Evolutionary conservation across 2,888 invertebrate genomes (phyloP).

Genomic region (Euplexia lucipara): DNA sequence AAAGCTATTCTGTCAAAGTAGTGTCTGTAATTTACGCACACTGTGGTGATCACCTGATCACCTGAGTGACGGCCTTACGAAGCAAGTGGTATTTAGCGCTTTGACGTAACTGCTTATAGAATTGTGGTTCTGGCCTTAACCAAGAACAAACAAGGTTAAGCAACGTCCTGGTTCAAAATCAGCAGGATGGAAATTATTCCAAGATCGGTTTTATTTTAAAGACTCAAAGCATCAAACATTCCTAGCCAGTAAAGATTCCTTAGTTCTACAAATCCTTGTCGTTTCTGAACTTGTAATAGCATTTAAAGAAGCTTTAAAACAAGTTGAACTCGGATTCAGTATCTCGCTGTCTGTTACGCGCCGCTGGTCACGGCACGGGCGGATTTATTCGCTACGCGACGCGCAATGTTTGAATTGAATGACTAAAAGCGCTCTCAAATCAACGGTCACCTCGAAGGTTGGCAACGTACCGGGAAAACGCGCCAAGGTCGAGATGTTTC

Average conservation of each 20-base stretch:
- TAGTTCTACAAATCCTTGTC: slow-evolving; percentile 22
- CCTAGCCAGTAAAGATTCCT: not conserved
- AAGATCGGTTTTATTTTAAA: slow-evolving; percentile 7
- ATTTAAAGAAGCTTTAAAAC: slow-evolving; percentile 36
- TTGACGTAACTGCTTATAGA: slow-evolving; percentile 25
- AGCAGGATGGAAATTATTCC: not conserved
- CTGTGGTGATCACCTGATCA: slow-evolving; percentile 29
- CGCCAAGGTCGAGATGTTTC: slow-evolving; percentile 68
- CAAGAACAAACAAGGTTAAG: slow-evolving; percentile 1
- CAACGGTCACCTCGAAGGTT: slow-evolving; percentile 70
- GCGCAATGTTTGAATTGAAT: slow-evolving; percentile 38
- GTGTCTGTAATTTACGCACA: slow-evolving; percentile 25
- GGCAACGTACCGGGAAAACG: slow-evolving; percentile 67
- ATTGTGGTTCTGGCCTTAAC: slow-evolving; percentile 11
- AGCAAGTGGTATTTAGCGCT: slow-evolving; percentile 25
- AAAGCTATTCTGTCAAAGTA: slow-evolving; percentile 23
- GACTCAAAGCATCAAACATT: slow-evolving; percentile 13
- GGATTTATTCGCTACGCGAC: slow-evolving; percentile 26
- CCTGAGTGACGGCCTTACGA: slow-evolving; percentile 15
- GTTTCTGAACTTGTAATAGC: slow-evolving; percentile 17
- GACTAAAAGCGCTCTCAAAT: slow-evolving; percentile 52
- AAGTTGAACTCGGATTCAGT: slow-evolving; percentile 25
- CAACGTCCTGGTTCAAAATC: not conserved
- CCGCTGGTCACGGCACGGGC: slow-evolving; percentile 19
- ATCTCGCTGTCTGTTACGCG: slow-evolving; percentile 30